Evolutionary conservation across 2,113 vertebrate genomes (phyloP), one percentile per base, ranked within the genome.

Genomic region (Columba janthina): DNA sequence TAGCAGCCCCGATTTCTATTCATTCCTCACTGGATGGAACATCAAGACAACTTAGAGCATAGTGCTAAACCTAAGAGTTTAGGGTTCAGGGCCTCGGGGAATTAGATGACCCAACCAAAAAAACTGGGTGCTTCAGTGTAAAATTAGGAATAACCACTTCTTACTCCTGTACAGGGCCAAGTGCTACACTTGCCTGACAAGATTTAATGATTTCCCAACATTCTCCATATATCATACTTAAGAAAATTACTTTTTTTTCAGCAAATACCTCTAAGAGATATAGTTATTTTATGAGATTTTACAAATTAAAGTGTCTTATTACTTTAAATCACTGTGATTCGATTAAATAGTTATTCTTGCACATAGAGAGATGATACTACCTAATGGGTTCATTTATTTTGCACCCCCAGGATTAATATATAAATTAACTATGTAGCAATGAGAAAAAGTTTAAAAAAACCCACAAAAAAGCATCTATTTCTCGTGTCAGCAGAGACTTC

Each of bases 301-400:
- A 85, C 38, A 90, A 94, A 88, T 75, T 44, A 74, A 79, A 92
- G 89, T 93, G 31, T 77, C 73, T 61, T 81, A 83, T 77, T 89
- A 96, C 80, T 89, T 74, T 85, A 60, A 71, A 81, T 44, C 28
- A 17, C 71, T 38, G 36, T 31, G 71, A 85, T 89, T 72, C 83
- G 40, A 96, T 92, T 83, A 94, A 94, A 78, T 87, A 51, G 80
- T 95, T 82, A 96, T 57, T 92, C 93, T 96, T 93, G 77, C 58
- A 86, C 51, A 42, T 29, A 89, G 64, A 78, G 72, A 89, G 80
- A 85, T 15, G 82, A 50, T 76, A 90, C 32, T 28, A 32, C 60
- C 71, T 74, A 89, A 53, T 44, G 51, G 44, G 5, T 36, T 93
- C 86, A 81, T 95, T 94, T 88, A 14, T 91, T 89, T 48, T 38